Evolutionary conservation across 2,113 vertebrate species (phyloP).

Genomic region (Quiscalus mexicanus): DNA sequence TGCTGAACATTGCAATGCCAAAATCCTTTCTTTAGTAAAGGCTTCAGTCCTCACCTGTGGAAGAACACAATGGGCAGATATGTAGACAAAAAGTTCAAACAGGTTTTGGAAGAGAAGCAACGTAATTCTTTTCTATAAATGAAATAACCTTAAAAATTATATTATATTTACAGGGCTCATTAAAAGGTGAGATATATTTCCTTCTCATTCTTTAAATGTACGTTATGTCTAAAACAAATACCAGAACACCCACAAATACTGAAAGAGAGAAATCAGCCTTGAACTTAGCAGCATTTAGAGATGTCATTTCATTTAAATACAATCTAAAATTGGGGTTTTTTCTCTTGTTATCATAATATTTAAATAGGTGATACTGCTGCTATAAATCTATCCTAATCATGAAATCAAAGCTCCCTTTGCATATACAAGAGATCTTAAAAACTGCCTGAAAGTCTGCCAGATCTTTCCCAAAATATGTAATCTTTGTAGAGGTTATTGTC

Average conservation of each 20-base stretch:
- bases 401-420: constrained; percentile 46
- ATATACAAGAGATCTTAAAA: constrained; percentile 51
- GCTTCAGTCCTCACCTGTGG: background rate
- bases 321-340: background rate
- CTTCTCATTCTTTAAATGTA: background rate
- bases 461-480: background rate
- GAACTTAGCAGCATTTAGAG: background rate
- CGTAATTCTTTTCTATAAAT: background rate
- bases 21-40: background rate
- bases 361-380: constrained; percentile 10
- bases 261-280: background rate
- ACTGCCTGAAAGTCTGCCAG: constrained; percentile 38
- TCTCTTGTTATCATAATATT: background rate
- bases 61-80: background rate
- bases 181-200: background rate
- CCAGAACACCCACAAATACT: background rate
- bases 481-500: constrained; percentile 14
- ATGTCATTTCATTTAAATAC: background rate
- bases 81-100: background rate
- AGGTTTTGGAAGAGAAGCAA: background rate
- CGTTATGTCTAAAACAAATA: background rate
- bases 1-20: background rate
- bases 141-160: background rate
- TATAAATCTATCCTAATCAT: constrained; percentile 33
- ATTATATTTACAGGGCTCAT: background rate